phyloP scores from a whole-genome alignment of 2,113 vertebrate species.

The Hepsetus odoe region DNA sequence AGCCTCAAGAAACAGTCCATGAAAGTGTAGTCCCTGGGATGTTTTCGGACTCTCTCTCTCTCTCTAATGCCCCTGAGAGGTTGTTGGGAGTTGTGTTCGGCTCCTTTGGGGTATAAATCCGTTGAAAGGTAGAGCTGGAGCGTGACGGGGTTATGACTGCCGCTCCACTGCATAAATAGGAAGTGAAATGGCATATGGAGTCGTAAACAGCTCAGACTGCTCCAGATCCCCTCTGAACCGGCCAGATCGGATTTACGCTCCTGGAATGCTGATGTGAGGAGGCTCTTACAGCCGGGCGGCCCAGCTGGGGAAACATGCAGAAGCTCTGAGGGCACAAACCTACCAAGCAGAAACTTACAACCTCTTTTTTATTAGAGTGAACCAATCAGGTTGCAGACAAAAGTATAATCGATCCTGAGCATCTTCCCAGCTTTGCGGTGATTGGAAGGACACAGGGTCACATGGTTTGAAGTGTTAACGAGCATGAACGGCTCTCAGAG shows the following conservation, averaged over 20 bases:
- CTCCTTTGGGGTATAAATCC: slow-evolving; percentile 76
- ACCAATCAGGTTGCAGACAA: too few relatives aligned
- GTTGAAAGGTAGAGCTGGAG: slow-evolving; percentile 65
- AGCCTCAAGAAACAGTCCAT: too few relatives aligned
- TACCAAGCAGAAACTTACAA: too few relatives aligned
- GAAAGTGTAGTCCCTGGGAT: too few relatives aligned
- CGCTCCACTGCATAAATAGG: slow-evolving; percentile 77
- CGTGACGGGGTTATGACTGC: slow-evolving; percentile 70
- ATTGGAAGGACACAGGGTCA: too few relatives aligned
- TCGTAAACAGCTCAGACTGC: slow-evolving; percentile 70
- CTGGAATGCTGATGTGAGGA: slow-evolving; percentile 43
- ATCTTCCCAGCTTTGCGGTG: too few relatives aligned
- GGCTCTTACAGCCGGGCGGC: slow-evolving; percentile 61
- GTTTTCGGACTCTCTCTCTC: slow-evolving; percentile 42
- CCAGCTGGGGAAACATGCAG: background rate
- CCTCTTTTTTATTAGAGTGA: too few relatives aligned
- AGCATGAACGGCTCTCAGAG: too few relatives aligned
- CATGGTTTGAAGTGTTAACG: too few relatives aligned
- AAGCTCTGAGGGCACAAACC: background rate
- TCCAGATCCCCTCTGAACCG: slow-evolving; percentile 67
- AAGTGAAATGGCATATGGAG: slow-evolving; percentile 79
- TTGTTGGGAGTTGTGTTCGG: slow-evolving; percentile 73
- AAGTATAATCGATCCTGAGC: too few relatives aligned
- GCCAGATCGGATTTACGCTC: slow-evolving; percentile 73
- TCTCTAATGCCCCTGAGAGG: slow-evolving; percentile 69